Percentiles rank a stretch among this genome's conserved stretches.
Conservation (phyloP, 2,113 vertebrate genomes). For the Gymnobelideus leadbeateri region DNA sequence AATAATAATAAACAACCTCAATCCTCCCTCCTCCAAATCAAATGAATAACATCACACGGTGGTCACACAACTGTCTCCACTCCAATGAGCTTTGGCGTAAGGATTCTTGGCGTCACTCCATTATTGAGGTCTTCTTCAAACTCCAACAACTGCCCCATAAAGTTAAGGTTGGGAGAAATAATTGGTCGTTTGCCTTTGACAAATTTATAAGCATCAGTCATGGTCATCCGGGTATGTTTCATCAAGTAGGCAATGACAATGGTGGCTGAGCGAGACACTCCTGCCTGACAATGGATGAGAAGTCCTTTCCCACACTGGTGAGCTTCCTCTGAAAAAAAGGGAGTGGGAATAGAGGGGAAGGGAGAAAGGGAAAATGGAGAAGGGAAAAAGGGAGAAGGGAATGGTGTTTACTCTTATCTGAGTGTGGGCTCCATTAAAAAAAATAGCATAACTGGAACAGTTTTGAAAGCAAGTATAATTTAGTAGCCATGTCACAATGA, state of each 20-base stretch:
- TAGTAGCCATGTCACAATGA: neutral
- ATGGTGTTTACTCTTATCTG: no score
- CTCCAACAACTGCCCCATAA: slow-evolving; percentile 99
- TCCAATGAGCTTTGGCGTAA: slow-evolving; percentile 95
- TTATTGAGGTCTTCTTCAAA: slow-evolving; percentile 99
- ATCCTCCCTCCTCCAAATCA: slow-evolving; percentile 39
- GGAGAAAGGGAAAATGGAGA: neutral
- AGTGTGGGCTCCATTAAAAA: no score
- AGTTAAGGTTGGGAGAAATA: slow-evolving; percentile 99
- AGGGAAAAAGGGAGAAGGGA: neutral
- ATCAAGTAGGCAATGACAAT: slow-evolving; percentile 99
- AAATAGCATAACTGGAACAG: neutral
- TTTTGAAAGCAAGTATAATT: neutral
- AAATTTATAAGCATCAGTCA: slow-evolving; percentile 99
- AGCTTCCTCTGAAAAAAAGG: slow-evolving; percentile 92
- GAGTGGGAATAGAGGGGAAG: slow-evolving; percentile 9
- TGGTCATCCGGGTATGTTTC: slow-evolving; percentile 99
- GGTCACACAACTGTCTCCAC: slow-evolving; percentile 94
- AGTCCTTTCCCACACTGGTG: slow-evolving; percentile 95
- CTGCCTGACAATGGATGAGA: slow-evolving; percentile 98
- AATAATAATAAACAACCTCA: slow-evolving; percentile 68
- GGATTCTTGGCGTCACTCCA: slow-evolving; percentile 96
- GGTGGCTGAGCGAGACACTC: slow-evolving; percentile 97
- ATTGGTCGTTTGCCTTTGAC: slow-evolving; percentile 98
- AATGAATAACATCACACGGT: slow-evolving; percentile 30